These are phyloP conservation scores for Tamias sibiricus DNA, from an alignment of 2,113 vertebrate genomes.

Conservation along the genomic window DNA sequence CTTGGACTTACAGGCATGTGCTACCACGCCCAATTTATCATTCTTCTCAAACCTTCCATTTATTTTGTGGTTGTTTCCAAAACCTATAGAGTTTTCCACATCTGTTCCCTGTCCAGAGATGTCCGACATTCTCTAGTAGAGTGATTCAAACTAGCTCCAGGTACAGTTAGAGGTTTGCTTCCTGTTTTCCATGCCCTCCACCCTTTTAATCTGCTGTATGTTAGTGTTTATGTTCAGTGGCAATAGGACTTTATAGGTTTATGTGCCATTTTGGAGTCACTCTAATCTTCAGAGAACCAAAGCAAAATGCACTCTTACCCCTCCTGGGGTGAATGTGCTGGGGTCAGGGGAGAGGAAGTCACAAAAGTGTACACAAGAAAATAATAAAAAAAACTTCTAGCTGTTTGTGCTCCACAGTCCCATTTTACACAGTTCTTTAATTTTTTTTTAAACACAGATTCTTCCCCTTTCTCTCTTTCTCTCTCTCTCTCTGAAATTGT, in stretches of 20 bases:
- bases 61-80: background rate
- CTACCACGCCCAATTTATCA: background rate
- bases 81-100: background rate
- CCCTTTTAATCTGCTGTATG: background rate
- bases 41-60: constrained; percentile 8
- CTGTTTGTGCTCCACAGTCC: background rate
- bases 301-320: background rate
- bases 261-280: background rate
- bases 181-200: background rate
- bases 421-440: background rate
- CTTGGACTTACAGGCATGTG: too few species aligned
- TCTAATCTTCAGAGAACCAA: background rate
- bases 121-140: background rate
- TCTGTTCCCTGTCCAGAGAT: background rate
- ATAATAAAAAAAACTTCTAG: constrained; percentile 12
- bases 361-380: background rate
- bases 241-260: background rate
- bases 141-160: background rate
- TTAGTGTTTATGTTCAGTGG: background rate
- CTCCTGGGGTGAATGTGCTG: background rate
- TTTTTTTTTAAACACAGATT: background rate
- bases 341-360: background rate
- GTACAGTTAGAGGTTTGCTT: background rate
- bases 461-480: background rate
- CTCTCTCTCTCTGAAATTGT: constrained; percentile 28